These are phyloP conservation scores for Aplodontia rufa DNA, from an alignment of 2,113 vertebrate species.

Conservation along the genomic window DNA sequence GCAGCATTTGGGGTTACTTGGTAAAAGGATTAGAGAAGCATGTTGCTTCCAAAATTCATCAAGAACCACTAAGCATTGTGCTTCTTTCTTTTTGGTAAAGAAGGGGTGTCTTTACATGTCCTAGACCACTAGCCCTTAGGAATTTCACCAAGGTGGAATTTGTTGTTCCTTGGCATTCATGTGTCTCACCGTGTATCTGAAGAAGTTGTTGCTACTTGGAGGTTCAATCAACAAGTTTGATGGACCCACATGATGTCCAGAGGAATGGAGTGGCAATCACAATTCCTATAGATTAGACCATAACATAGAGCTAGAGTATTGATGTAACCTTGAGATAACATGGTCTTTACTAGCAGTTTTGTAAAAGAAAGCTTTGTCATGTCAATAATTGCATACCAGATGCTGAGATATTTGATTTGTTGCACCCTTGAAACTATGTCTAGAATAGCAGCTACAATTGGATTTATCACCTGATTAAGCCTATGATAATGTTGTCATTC, in stretches of 20 bases:
- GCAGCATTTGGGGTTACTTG: neutral
- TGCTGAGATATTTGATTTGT: neutral
- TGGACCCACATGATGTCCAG: neutral
- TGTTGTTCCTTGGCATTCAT: neutral
- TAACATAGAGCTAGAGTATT: neutral
- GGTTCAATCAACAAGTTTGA: neutral
- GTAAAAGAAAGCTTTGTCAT: neutral
- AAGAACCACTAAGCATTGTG: neutral
- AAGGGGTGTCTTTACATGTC: neutral
- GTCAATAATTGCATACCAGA: neutral
- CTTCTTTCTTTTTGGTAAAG: neutral
- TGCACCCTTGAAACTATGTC: neutral
- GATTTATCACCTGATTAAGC: neutral
- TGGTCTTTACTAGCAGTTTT: neutral
- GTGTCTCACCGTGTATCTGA: neutral
- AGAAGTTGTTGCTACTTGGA: neutral
- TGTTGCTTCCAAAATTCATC: neutral
- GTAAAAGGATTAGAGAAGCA: neutral
- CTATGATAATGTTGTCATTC: neutral
- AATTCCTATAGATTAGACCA: neutral
- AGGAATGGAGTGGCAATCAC: neutral
- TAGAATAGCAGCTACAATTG: slow-evolving; percentile 1
- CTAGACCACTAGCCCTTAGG: neutral
- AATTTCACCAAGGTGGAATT: neutral
- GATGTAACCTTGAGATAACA: neutral